Conservation (phyloP, 2,888 invertebrate genomes). For the Saturnia pavonia region DNA sequence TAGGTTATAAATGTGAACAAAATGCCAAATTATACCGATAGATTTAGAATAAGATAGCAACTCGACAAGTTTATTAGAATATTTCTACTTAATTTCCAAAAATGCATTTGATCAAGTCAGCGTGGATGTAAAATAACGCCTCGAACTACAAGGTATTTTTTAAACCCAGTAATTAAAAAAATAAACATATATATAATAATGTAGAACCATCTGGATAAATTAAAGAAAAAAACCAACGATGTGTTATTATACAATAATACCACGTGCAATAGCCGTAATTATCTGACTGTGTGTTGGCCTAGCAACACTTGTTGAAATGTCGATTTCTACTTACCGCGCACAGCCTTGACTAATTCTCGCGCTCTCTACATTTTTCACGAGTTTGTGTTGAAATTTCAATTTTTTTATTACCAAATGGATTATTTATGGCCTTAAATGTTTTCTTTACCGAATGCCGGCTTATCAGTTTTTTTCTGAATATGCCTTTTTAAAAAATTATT, state of each 20-base stretch:
- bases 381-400: slow-evolving; percentile 11
- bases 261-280: slow-evolving; percentile 17
- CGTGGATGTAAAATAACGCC: neutral
- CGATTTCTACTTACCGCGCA: slow-evolving; percentile 24
- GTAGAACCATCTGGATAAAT: neutral
- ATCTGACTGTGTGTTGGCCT: slow-evolving; percentile 24
- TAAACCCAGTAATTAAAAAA: neutral
- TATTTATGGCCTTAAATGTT: neutral
- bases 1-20: no score
- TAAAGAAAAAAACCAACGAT: neutral
- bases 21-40: no score
- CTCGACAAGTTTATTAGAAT: neutral
- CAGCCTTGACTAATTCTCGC: slow-evolving; percentile 24
- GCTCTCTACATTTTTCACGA: slow-evolving; percentile 14
- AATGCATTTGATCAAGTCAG: neutral
- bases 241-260: slow-evolving; percentile 16
- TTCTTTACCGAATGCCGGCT: neutral
- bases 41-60: neutral
- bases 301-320: slow-evolving; percentile 29
- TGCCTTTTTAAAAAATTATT: no score
- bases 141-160: neutral
- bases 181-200: neutral
- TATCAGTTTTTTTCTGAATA: neutral
- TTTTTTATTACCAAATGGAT: slow-evolving; percentile 10
- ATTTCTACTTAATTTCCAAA: neutral